Conservation (phyloP, 2,888 invertebrate genomes). For the Drosophila mettleri region DNA sequence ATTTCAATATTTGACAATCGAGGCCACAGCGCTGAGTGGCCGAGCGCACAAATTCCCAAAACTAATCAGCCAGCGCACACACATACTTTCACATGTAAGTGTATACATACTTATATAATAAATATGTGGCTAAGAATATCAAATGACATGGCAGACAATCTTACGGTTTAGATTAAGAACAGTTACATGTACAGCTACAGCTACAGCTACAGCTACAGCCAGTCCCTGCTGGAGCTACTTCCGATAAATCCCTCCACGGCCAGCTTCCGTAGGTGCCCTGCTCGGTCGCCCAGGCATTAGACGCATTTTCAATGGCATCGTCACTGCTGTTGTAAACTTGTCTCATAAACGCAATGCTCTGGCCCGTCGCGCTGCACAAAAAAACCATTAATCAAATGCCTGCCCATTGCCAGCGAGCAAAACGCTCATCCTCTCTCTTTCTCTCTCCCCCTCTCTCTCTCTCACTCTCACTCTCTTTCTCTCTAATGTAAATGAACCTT, state of each 20-base stretch:
- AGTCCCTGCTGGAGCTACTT: not conserved
- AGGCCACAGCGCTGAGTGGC: conserved; percentile 37
- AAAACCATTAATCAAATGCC: conserved; percentile 76
- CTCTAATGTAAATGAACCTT: not conserved
- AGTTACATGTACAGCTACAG: not conserved
- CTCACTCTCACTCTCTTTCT: no score
- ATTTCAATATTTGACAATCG: conserved; percentile 38
- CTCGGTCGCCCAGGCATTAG: conserved; percentile 36
- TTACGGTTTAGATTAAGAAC: conserved; percentile 12
- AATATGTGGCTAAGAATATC: conserved; percentile 32
- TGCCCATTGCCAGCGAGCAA: conserved; percentile 5
- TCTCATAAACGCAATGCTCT: conserved; percentile 56
- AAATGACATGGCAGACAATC: conserved; percentile 38
- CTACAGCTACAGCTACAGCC: not conserved
- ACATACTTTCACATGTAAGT: not conserved
- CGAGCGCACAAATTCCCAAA: conserved; percentile 66
- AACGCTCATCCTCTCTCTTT: not conserved
- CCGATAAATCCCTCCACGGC: not conserved
- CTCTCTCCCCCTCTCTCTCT: no score
- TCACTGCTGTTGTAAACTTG: conserved; percentile 60
- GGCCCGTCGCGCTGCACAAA: conserved; percentile 44
- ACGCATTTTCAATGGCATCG: conserved; percentile 63
- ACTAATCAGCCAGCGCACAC: conserved; percentile 59
- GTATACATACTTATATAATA: conserved; percentile 1
- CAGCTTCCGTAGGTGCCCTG: conserved; percentile 11